A percentile compares a stretch with the other conserved stretches of the same genome.
Evolutionary conservation across 2,797 vertebrate genomes (phyloP).

Genomic region (Etheostoma nigrum): DNA sequence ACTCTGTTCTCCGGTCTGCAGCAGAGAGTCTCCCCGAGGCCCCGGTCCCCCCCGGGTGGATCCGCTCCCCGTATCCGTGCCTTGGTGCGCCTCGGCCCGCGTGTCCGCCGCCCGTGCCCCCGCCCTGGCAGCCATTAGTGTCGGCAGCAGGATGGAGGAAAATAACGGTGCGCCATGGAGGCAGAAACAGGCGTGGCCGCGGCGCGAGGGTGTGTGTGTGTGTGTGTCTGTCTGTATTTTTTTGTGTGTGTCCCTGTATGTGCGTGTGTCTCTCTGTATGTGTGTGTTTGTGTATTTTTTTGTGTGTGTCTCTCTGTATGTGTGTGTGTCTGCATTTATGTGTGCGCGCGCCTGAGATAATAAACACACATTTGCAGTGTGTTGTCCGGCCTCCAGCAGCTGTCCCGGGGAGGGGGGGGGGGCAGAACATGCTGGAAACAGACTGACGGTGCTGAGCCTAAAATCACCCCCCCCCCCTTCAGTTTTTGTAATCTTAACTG

Average conservation of each 20-base stretch:
- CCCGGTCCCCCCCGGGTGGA: neutral
- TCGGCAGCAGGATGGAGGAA: constrained; percentile 58
- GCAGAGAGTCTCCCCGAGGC: neutral
- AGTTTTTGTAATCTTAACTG: too few species aligned
- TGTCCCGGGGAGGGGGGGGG: neutral
- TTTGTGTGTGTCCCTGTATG: too few species aligned
- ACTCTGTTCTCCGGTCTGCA: neutral
- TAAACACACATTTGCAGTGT: neutral
- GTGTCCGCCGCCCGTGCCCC: constrained; percentile 8
- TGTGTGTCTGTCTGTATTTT: neutral
- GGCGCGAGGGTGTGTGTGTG: constrained; percentile 19
- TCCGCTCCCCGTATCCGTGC: neutral
- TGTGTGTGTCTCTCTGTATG: neutral
- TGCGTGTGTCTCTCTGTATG: neutral
- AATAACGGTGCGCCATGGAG: constrained; percentile 70
- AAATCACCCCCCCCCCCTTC: too few species aligned
- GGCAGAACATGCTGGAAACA: too few species aligned
- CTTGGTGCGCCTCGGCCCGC: constrained; percentile 8
- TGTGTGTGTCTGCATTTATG: too few species aligned
- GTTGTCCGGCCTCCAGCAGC: constrained; percentile 24
- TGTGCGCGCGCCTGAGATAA: neutral
- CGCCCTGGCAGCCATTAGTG: constrained; percentile 40
- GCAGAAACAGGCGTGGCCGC: constrained; percentile 71
- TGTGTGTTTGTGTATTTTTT: too few species aligned
- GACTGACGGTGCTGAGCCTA: too few species aligned